Evolutionary conservation across 2,113 vertebrate genomes (phyloP), one percentile per base, ranked within the genome.

Genomic region (Atrichornis clamosus): DNA sequence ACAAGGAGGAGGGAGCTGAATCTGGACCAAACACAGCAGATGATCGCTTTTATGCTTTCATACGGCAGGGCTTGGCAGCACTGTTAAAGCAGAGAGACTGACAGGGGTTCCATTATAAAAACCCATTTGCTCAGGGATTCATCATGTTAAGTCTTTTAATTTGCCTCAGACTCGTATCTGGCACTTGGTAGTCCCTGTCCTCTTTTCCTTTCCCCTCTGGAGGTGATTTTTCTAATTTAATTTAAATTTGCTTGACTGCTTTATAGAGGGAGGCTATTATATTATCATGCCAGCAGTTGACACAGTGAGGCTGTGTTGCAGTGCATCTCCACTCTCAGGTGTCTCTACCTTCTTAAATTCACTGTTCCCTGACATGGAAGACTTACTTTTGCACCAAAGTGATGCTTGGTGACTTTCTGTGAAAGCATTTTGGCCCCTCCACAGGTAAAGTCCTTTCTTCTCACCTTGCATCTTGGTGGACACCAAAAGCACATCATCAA

Each of bases 21-120:
- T 53, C 76, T 86, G 53, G 13, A 90, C 68, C 82, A 96, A 93
- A 76, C 55, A 85, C 65, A 95, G 64, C 87, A 95, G 85, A 90
- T 67, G 64, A 96, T 90, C 0, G 0, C 15, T 93, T 90, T 88
- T 74, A 91, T 74, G 44, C 21, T 74, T 95, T 94, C 75, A 88
- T 91, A 67, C 49, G 72, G 52, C 35, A 84, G 35, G 24, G 27
- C 44, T 90, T 94, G 90, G 63, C 92, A 95, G 44, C 17, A 41
- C 44, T 28, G 21, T 53, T 67, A 50, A 90, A 88, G 74, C 0
- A 0, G 27, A 70, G 41, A 53, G 33, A 75, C 44, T 91, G 76
- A 67, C 4, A 13, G 35, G 7, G 9, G 39, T 65, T 93, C 72
- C 47, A n/a, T 50, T 80, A 56, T 41, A 77, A 83, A 94, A 87